phyloP scores from a whole-genome alignment of 2,888 invertebrate species.

The Lasioglossum malachurum region DNA sequence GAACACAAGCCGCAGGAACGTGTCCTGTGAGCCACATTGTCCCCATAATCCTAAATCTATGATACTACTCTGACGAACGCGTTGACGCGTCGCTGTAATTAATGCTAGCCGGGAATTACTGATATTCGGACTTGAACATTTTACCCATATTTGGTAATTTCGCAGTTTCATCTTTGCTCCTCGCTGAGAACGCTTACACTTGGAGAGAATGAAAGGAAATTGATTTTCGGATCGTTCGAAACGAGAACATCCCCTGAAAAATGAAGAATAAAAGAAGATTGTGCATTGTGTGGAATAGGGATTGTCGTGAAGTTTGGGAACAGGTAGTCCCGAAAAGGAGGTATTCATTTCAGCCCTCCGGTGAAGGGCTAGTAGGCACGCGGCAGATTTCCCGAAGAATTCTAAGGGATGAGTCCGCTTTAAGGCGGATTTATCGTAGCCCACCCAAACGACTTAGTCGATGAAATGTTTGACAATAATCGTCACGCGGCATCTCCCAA shows the following conservation, averaged over 20 bases:
- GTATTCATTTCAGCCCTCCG: slow-evolving; percentile 40
- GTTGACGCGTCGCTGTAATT: neutral
- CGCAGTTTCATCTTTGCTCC: too few relatives aligned
- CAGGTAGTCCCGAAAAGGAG: neutral
- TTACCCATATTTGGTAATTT: too few relatives aligned
- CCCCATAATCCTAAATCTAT: slow-evolving; percentile 33
- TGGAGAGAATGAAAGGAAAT: too few relatives aligned
- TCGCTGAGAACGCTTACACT: too few relatives aligned
- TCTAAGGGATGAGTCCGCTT: slow-evolving; percentile 9
- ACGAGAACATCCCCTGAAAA: too few relatives aligned
- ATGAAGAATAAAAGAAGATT: neutral
- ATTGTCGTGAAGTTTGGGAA: neutral
- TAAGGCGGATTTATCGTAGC: slow-evolving; percentile 42
- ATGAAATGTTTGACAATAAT: slow-evolving; percentile 74
- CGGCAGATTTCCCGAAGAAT: slow-evolving; percentile 24
- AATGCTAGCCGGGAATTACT: neutral
- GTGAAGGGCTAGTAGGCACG: slow-evolving; percentile 16
- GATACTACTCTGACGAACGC: slow-evolving; percentile 17
- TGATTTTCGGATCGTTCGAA: too few relatives aligned
- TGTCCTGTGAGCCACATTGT: slow-evolving; percentile 34
- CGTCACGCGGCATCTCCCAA: slow-evolving; percentile 63
- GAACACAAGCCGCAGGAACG: slow-evolving; percentile 24
- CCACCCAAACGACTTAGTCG: slow-evolving; percentile 47
- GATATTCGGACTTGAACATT: neutral
- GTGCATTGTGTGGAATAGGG: neutral